A percentile compares a stretch with the other conserved stretches of the same genome.
These are phyloP conservation scores for Nesometra sesokonis DNA, from an alignment of 35 echinoderm and acorn worm species.

Conservation along the genomic window DNA sequence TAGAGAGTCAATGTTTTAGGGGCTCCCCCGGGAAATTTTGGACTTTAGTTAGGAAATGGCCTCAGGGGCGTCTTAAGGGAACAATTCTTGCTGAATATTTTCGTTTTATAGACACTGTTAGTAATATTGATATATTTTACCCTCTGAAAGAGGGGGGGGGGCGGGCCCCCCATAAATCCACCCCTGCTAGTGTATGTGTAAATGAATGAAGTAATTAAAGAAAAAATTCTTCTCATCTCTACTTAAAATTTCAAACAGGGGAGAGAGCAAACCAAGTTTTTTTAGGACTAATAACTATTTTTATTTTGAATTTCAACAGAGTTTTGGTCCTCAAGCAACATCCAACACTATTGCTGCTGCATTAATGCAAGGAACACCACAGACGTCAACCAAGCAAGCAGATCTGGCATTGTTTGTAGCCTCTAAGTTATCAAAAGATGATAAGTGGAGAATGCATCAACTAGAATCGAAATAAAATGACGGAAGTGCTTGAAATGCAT, in stretches of 20 bases:
- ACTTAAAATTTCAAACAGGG: neutral
- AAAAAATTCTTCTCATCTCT: neutral
- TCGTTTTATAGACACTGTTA: no score
- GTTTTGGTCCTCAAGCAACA: constrained; percentile 56
- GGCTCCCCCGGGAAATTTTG: no score
- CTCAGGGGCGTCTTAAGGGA: no score
- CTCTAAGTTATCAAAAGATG: constrained; percentile 53
- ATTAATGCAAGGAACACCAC: constrained; percentile 10
- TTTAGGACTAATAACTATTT: neutral
- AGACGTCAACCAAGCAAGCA: constrained; percentile 7
- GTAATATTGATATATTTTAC: no score
- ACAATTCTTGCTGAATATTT: no score
- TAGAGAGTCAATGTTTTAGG: no score
- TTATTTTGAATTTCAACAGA: constrained; percentile 14
- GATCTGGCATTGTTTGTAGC: constrained; percentile 40
- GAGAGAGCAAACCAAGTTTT: no score
- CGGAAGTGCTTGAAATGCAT: no score
- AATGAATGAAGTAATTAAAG: neutral
- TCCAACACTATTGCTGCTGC: constrained; percentile 45
- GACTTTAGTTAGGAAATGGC: no score
- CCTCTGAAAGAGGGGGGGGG: no score
- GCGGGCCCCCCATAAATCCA: no score
- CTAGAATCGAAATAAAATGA: constrained; percentile 37
- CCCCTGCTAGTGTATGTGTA: no score
- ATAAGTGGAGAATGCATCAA: constrained; percentile 56